Base-by-base conservation (phyloP, 2,797 vertebrate species). In the Microctenopoma stevenorrisi region DNA sequence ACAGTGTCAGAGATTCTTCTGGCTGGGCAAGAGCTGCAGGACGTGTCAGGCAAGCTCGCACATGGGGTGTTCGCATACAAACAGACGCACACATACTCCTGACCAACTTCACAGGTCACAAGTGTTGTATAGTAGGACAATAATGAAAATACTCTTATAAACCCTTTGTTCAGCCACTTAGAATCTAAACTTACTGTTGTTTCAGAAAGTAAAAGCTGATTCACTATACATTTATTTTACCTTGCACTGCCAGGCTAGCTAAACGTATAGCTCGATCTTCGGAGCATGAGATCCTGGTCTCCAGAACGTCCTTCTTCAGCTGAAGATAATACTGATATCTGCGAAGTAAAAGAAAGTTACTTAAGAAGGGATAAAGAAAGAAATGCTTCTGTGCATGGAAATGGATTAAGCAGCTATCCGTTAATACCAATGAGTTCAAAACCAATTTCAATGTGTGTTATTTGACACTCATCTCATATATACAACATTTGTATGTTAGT, bases 241-340 rank as follows among this genome's bases (percentile, higher is more conserved):
- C 98, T 95, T 99, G 98, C 84, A 98, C 97, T 76, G 98, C 97
- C 87, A 99, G 93, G 81, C 96, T 96, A 74, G 98, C 98, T 91
- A 99, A 92, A 68, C 94, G 96, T 86, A 98, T 92, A 66, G 96
- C 96, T 93, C 99, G 97, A 65, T 99, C 98, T 69, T 98, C 86
- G 0, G 96, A 95, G 89, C 97, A 99, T 50, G 96, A 94, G 93
- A 99, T 96, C 87, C 92, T 95, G 71, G 97, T 97, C 83, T 99
- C 98, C 90, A 98, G 92, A 89, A 99, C 93, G 84, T 99, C 98
- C 88, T 99, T 99, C 93, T 99, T 99, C 85, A 99, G 81, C 69
- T 99, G 98, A 37, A 99, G 93, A 82, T 99, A 99, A 97, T 99
- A 99, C 95, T 99, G 98, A 94, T 98, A 99, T 91, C 97, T 99